phyloP scores from a whole-genome alignment of 2,113 vertebrate species.

The Xiphophorus hellerii region DNA sequence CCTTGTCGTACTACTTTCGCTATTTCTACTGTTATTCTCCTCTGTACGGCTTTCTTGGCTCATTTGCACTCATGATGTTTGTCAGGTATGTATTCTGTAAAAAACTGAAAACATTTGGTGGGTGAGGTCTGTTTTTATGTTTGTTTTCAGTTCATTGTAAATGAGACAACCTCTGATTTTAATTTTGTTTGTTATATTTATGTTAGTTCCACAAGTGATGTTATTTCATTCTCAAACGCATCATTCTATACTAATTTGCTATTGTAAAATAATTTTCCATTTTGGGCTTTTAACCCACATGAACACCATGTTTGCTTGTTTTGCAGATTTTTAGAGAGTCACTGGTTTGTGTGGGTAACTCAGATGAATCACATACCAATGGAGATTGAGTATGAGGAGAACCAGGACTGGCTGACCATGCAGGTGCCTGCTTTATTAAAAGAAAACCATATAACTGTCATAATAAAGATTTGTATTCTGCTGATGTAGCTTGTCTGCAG shows the following conservation, averaged over 20 bases:
- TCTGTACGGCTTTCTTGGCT: slow-evolving; percentile 87
- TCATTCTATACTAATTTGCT: too few relatives aligned
- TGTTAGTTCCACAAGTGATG: too few relatives aligned
- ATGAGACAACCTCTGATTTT: too few relatives aligned
- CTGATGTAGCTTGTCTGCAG: background rate
- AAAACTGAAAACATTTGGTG: background rate
- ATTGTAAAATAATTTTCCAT: too few relatives aligned
- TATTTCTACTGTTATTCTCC: slow-evolving; percentile 86
- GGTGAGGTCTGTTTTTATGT: background rate
- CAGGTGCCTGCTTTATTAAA: slow-evolving; percentile 81
- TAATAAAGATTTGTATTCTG: background rate
- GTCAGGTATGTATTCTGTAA: slow-evolving; percentile 84
- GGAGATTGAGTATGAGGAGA: slow-evolving; percentile 89
- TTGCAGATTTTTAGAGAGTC: slow-evolving; percentile 92
- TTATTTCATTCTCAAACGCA: too few relatives aligned
- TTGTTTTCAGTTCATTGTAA: background rate
- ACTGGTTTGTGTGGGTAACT: slow-evolving; percentile 98
- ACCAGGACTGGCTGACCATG: slow-evolving; percentile 91
- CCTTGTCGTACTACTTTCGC: slow-evolving; percentile 88
- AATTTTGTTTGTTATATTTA: too few relatives aligned
- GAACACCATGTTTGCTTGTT: background rate
- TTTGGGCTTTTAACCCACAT: background rate
- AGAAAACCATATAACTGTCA: background rate
- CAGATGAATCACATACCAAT: slow-evolving; percentile 97
- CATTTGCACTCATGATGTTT: slow-evolving; percentile 84